These are phyloP conservation scores for Probaryconus sp. DNA, from an alignment of 1,140 invertebrate genomes.

Conservation along the genomic window DNA sequence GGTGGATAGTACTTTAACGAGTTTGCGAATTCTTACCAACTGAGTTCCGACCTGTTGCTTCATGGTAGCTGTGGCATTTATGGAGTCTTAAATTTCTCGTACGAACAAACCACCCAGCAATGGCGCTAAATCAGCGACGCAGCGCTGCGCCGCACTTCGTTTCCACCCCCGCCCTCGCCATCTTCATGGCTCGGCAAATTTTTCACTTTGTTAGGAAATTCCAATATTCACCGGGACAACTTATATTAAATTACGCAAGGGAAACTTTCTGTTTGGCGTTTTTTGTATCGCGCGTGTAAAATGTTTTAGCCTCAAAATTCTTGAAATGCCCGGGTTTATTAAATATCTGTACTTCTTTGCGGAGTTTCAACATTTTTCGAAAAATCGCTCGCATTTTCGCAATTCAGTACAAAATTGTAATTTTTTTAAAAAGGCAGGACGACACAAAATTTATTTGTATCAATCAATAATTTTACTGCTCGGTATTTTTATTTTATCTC, in stretches of 20 bases:
- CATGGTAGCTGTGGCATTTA: conserved; percentile 66
- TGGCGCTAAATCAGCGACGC: conserved; percentile 60
- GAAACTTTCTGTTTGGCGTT: conserved; percentile 5
- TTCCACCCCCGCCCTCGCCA: conserved; percentile 4
- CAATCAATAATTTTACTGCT: too few species aligned
- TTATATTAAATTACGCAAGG: conserved; percentile 15
- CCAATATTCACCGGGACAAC: conserved; percentile 27
- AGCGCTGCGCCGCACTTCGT: conserved; percentile 1
- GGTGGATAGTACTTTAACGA: conserved; percentile 71
- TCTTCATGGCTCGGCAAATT: conserved; percentile 15
- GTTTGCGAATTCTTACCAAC: conserved; percentile 68
- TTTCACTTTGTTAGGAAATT: conserved; percentile 33
- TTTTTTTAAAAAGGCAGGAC: too few species aligned
- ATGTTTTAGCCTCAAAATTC: conserved; percentile 2
- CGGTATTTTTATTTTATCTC: not conserved
- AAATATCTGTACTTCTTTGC: not conserved
- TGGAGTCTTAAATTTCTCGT: conserved; percentile 70
- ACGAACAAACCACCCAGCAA: conserved; percentile 45
- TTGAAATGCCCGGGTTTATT: not conserved
- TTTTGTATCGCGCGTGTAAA: not conserved
- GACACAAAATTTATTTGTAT: too few species aligned
- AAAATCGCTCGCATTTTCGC: not conserved
- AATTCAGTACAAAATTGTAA: not conserved
- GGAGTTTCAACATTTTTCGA: not conserved
- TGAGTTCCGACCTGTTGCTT: conserved; percentile 69